Percentiles rank a stretch among this genome's conserved stretches.
phyloP scores from a whole-genome alignment of 2,888 invertebrate genomes.

The Oligia strigilis region DNA sequence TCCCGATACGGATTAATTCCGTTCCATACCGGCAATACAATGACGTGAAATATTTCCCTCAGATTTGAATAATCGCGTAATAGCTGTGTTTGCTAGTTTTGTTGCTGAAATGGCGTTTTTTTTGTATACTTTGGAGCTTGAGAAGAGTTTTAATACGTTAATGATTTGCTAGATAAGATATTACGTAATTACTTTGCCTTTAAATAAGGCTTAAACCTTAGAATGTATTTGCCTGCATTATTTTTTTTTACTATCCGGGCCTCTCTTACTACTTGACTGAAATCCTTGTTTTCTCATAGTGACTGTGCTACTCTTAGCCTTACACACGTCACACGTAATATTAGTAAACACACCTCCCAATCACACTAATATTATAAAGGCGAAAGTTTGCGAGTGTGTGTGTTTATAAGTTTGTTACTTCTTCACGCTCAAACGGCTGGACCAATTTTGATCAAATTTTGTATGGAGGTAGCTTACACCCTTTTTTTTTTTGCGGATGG shows the following conservation, averaged over 20 bases:
- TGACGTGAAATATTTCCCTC: conserved; percentile 23
- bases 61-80: conserved; percentile 58
- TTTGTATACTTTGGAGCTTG: neutral
- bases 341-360: too few relatives aligned
- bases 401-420: too few relatives aligned
- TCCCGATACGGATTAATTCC: conserved; percentile 44
- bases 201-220: neutral
- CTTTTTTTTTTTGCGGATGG: too few relatives aligned
- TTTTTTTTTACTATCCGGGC: neutral
- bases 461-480: too few relatives aligned
- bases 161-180: neutral
- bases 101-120: conserved; percentile 7
- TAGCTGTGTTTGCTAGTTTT: conserved; percentile 18
- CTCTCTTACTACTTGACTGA: neutral
- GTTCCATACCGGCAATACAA: conserved; percentile 5
- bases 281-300: neutral
- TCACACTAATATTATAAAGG: too few relatives aligned
- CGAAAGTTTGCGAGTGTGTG: too few relatives aligned
- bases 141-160: conserved; percentile 8
- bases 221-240: neutral
- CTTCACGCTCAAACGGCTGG: too few relatives aligned
- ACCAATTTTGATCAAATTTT: too few relatives aligned
- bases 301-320: neutral
- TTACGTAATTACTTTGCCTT: neutral
- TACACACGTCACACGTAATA: too few relatives aligned